These are phyloP conservation scores for Malaclemys terrapin DNA, from an alignment of 2,113 vertebrate species.

Conservation along the genomic window DNA sequence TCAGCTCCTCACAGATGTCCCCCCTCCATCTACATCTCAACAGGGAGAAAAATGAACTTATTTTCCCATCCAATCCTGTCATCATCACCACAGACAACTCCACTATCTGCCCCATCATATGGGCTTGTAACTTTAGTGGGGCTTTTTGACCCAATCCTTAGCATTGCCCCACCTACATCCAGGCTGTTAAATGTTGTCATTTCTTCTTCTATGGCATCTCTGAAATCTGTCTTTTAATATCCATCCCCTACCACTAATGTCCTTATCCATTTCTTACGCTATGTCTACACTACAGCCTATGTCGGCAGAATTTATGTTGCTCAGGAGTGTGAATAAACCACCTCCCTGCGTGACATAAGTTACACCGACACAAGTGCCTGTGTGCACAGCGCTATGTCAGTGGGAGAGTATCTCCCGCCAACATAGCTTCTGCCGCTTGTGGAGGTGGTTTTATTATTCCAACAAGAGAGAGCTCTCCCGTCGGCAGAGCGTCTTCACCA, in stretches of 20 bases:
- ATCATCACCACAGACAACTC: background rate
- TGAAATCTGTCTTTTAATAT: background rate
- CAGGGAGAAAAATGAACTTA: background rate
- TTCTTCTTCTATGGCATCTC: background rate
- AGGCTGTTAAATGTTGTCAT: background rate
- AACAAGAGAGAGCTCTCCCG: too few species aligned
- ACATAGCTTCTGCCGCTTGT: too few species aligned
- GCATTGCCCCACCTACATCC: background rate
- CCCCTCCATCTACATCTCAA: background rate
- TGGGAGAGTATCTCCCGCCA: too few species aligned
- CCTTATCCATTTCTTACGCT: background rate
- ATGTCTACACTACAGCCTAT: too few species aligned
- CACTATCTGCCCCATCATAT: background rate
- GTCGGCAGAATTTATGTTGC: too few species aligned
- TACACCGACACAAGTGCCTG: too few species aligned
- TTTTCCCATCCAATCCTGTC: background rate
- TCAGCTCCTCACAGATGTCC: background rate
- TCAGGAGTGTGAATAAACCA: too few species aligned
- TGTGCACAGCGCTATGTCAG: too few species aligned
- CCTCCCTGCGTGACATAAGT: too few species aligned
- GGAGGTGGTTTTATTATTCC: too few species aligned
- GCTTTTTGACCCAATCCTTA: background rate
- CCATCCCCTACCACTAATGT: background rate
- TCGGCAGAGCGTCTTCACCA: too few species aligned
- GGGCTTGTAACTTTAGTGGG: background rate